Percentiles rank a stretch among this genome's conserved stretches.
phyloP scores from a whole-genome alignment of 2,113 vertebrate species.

The Parus major region DNA sequence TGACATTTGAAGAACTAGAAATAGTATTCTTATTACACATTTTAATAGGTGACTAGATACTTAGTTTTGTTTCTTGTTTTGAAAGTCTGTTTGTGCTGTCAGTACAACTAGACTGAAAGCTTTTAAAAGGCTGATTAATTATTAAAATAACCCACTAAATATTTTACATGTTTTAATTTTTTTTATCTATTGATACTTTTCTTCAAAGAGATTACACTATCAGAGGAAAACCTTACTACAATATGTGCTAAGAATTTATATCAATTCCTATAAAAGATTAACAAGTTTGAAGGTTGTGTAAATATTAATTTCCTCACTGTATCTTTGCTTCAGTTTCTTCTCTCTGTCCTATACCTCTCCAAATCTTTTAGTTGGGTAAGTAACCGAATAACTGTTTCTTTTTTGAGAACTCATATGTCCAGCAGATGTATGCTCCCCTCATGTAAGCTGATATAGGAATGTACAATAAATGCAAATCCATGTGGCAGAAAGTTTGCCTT shows the following conservation, averaged over 20 bases:
- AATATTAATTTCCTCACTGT: not conserved
- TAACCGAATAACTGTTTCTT: not conserved
- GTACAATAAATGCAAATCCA: not conserved
- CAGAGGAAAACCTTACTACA: not conserved
- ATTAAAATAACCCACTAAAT: conserved; percentile 48
- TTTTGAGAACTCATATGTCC: not conserved
- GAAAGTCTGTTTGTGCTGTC: not conserved
- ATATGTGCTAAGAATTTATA: not conserved
- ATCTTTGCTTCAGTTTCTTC: not conserved
- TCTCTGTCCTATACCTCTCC: not conserved
- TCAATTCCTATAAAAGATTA: not conserved
- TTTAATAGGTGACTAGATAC: not conserved
- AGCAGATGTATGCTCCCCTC: not conserved
- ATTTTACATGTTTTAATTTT: conserved; percentile 54
- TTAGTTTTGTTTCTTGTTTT: conserved; percentile 19
- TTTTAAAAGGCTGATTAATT: conserved; percentile 30
- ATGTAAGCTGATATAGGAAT: not conserved
- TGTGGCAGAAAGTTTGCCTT: not conserved
- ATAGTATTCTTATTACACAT: not conserved
- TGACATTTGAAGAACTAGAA: not conserved
- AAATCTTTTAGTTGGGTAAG: not conserved
- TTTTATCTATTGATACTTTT: not conserved
- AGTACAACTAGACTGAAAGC: not conserved
- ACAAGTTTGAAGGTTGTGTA: not conserved
- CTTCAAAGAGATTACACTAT: not conserved